Conservation (phyloP, 37 sponge, comb jelly and placozoan species). For the Axinella damicornis region DNA sequence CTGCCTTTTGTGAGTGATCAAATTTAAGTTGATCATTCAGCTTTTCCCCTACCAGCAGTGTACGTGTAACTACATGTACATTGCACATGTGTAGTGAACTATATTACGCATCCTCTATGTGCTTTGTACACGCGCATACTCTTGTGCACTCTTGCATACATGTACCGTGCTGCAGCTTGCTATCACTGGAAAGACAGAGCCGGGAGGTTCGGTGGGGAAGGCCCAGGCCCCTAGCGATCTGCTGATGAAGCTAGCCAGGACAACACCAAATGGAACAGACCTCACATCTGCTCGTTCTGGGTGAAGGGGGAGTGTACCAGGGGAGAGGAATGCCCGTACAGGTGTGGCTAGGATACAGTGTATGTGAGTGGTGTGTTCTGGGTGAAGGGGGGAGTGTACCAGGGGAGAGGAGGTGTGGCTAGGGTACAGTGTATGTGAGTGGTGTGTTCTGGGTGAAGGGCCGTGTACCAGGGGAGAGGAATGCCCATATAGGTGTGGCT, state of each 20-base stretch:
- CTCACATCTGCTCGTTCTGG: constrained; percentile 99
- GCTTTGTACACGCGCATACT: too few species aligned
- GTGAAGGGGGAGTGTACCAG: constrained; percentile 99
- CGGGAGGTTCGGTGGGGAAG: constrained; percentile 90
- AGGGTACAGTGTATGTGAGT: too few species aligned
- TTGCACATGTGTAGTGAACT: too few species aligned
- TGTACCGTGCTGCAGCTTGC: constrained; percentile 27
- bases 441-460: too few species aligned
- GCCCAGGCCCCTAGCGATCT: constrained; percentile 86
- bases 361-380: too few species aligned
- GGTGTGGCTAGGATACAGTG: too few species aligned
- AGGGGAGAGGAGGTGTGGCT: background rate
- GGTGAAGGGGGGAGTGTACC: background rate
- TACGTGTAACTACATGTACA: too few species aligned
- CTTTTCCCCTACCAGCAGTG: too few species aligned
- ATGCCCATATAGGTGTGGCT: background rate
- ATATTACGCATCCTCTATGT: too few species aligned
- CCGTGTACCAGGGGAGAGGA: background rate
- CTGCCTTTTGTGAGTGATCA: too few species aligned
- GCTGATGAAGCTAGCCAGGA: constrained; percentile 90
- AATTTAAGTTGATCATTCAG: too few species aligned
- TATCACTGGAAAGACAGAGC: constrained; percentile 57
- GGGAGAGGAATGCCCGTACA: constrained; percentile 96
- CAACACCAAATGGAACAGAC: constrained; percentile 97
- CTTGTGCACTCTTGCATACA: too few species aligned